These are phyloP conservation scores for Candoia aspera DNA, from an alignment of 2,113 vertebrate genomes.

Conservation along the genomic window DNA sequence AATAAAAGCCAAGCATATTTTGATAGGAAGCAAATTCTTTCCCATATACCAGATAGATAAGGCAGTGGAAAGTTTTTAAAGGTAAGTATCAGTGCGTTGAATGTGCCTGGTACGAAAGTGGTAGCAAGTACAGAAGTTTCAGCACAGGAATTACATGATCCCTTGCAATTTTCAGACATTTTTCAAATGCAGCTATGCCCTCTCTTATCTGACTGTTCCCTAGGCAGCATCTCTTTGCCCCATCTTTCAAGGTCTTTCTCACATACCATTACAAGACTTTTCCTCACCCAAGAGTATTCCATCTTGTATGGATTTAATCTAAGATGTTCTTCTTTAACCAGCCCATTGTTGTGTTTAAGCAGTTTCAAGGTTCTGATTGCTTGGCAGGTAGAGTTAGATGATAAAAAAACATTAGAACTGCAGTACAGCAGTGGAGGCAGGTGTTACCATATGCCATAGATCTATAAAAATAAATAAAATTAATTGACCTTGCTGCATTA, in stretches of 20 bases:
- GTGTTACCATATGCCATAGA: neutral
- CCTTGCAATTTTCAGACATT: neutral
- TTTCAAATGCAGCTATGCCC: neutral
- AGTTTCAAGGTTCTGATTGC: neutral
- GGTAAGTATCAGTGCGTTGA: neutral
- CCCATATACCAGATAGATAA: neutral
- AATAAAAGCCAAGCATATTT: neutral
- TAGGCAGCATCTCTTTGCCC: too few species aligned
- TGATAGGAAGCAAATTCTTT: neutral
- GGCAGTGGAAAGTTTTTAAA: neutral
- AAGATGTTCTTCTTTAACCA: neutral
- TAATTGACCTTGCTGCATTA: too few species aligned
- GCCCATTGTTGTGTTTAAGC: neutral
- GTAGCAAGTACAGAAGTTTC: neutral
- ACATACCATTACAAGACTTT: neutral
- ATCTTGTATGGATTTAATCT: neutral
- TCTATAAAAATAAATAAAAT: too few species aligned
- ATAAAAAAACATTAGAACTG: neutral
- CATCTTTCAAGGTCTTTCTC: too few species aligned
- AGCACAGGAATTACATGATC: neutral
- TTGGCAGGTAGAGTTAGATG: neutral
- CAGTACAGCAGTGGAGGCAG: neutral
- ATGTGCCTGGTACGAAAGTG: neutral
- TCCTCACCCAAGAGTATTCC: neutral
- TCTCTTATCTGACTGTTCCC: too few species aligned